Percentiles rank a stretch among this genome's conserved stretches.
Conservation (phyloP, 2,797 vertebrate species). For the Danio choprae region DNA sequence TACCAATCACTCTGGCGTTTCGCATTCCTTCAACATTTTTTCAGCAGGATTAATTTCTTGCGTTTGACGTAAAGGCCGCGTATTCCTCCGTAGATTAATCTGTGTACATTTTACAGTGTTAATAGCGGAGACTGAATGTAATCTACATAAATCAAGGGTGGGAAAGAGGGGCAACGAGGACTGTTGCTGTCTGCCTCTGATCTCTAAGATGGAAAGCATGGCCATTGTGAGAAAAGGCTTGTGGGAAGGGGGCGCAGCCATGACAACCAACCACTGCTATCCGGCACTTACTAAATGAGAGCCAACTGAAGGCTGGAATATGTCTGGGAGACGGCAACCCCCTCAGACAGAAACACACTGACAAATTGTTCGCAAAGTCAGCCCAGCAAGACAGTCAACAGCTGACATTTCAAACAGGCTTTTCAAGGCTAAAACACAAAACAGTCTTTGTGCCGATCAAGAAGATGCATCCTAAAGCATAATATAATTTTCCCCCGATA, state of each 20-base stretch:
- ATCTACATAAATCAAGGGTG: slow-evolving; percentile 51
- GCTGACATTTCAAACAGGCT: slow-evolving; percentile 57
- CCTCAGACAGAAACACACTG: slow-evolving; percentile 60
- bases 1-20: neutral
- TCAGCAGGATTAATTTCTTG: slow-evolving; percentile 4
- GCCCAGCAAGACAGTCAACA: slow-evolving; percentile 54
- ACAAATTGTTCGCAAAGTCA: slow-evolving; percentile 64
- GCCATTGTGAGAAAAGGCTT: slow-evolving; percentile 67
- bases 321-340: slow-evolving; percentile 60
- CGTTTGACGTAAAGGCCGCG: neutral
- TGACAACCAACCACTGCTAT: slow-evolving; percentile 72
- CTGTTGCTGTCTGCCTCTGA: slow-evolving; percentile 60
- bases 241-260: slow-evolving; percentile 73
- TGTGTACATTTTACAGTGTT: slow-evolving; percentile 37
- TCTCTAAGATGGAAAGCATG: slow-evolving; percentile 64
- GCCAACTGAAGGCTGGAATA: slow-evolving; percentile 62
- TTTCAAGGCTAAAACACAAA: slow-evolving; percentile 53
- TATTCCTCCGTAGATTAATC: slow-evolving; percentile 29
- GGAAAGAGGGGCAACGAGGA: slow-evolving; percentile 50
- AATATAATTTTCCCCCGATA: neutral
- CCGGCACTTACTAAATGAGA: slow-evolving; percentile 63
- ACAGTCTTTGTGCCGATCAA: slow-evolving; percentile 42
- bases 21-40: slow-evolving; percentile 28
- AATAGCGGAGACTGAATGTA: slow-evolving; percentile 29
- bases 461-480: slow-evolving; percentile 1